Conservation (phyloP, 2,888 invertebrate species). For the Hirtodrosophila histrioides region DNA sequence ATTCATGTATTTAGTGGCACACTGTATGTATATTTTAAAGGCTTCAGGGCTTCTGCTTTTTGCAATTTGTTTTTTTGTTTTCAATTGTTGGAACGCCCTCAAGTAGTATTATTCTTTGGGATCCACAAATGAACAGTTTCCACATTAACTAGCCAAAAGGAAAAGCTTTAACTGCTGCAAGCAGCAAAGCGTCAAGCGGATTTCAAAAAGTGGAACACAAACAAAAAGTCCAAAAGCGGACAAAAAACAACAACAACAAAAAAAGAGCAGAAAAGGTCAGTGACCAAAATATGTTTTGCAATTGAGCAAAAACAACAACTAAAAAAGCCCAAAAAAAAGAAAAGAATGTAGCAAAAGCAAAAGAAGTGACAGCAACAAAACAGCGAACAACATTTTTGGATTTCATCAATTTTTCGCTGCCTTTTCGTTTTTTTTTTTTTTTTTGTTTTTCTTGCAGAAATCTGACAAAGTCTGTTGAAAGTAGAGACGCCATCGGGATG, state of each 20-base stretch:
- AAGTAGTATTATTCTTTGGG: constrained; percentile 10
- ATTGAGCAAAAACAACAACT: constrained; percentile 62
- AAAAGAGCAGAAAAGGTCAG: constrained; percentile 81
- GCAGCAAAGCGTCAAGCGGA: constrained; percentile 36
- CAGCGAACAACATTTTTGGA: constrained; percentile 35
- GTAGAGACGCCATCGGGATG: constrained; percentile 1
- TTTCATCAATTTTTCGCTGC: constrained; percentile 41
- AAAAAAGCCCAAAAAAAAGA: constrained; percentile 29
- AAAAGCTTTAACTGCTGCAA: constrained; percentile 46
- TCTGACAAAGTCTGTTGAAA: constrained; percentile 36
- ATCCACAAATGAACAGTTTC: constrained; percentile 42
- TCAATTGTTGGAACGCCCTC: constrained; percentile 25
- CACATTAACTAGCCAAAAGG: constrained; percentile 29
- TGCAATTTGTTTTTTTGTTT: constrained; percentile 1
- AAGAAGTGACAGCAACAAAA: constrained; percentile 46
- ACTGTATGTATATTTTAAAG: constrained; percentile 7
- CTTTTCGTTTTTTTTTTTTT: constrained; percentile 17
- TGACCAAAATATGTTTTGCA: constrained; percentile 83
- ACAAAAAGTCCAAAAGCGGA: constrained; percentile 58
- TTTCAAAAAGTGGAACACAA: constrained; percentile 73
- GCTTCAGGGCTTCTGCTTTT: constrained; percentile 17
- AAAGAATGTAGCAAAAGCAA: constrained; percentile 69
- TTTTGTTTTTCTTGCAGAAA: constrained; percentile 13
- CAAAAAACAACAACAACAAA: too few relatives aligned
- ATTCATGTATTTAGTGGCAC: too few relatives aligned